Evolutionary conservation across 2,113 vertebrate species (phyloP), one percentile per base, ranked within the genome.

Genomic region (Mastomys coucha): DNA sequence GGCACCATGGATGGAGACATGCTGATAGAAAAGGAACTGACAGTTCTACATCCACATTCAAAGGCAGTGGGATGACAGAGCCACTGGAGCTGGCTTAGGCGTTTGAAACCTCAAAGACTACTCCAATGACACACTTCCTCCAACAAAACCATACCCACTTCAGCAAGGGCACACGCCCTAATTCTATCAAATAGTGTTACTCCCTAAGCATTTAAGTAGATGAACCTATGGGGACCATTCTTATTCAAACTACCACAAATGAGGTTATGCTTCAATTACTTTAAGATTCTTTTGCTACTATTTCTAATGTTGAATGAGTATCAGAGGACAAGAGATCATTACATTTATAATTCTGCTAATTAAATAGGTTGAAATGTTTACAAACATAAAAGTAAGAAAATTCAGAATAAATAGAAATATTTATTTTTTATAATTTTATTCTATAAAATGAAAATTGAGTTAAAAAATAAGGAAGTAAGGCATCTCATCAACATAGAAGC

Each of bases 351-450:
- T 84, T 8, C 1, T 88, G 0, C 8, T 3, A 8, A 39, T 12
- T 49, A 88, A 81, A 88, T 20, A 36, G n/a, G 42, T 13, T 45
- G 17, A 92, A 86, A 70, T 88, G 84, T 84, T 91, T 22, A 10
- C 8, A 88, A 92, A 90, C 26, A 67, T 28, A 5, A 28, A 87
- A 93, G 33, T 87, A 49, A 89, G 85, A 24, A 87, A 60, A 95
- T 84, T 19, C 7, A 82, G 10, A 96, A 87, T 63, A 78, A 39
- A 63, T 93, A 77, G 12, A 0, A 26, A 36, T 5, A 7, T 72
- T 86, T 93, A 20, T 65, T 87, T 87, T 56, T 19, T 69, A 85
- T 39, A 91, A 6, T 11, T 53, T 36, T 72, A 72, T 2, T 11
- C 12, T 31, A 24, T 58, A 36, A 95, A 88, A 53, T 13, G 75